These are phyloP conservation scores for Sitobion miscanthi DNA, from an alignment of 1,140 invertebrate genomes.

Conservation along the genomic window DNA sequence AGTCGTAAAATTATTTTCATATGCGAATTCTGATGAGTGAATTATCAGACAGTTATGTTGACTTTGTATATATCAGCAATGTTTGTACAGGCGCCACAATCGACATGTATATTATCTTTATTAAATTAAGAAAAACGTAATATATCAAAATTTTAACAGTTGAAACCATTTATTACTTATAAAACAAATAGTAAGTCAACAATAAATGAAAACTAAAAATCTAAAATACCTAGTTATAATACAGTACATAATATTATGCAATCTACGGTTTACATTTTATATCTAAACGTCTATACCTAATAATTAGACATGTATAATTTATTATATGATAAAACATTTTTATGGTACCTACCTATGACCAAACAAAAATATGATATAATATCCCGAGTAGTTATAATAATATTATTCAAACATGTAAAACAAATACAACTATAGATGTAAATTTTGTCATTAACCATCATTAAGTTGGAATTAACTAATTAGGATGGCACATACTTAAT, in stretches of 20 bases:
- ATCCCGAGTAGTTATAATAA: too few relatives aligned
- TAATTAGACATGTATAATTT: neutral
- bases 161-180: neutral
- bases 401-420: too few relatives aligned
- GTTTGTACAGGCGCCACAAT: neutral
- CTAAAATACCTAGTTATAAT: too few relatives aligned
- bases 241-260: neutral
- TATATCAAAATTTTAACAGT: neutral
- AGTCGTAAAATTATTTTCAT: neutral
- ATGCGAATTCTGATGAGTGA: neutral
- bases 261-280: neutral
- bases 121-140: neutral
- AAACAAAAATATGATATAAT: neutral
- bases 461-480: too few relatives aligned
- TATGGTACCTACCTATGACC: neutral
- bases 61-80: neutral
- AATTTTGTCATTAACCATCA: too few relatives aligned
- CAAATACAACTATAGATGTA: too few relatives aligned
- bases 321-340: neutral
- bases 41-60: neutral
- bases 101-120: neutral
- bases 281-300: neutral
- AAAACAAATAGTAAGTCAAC: neutral
- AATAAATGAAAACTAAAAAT: neutral
- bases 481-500: too few relatives aligned